These are phyloP conservation scores for Eretmocerus hayati DNA, from an alignment of 2,888 invertebrate genomes.

Conservation along the genomic window DNA sequence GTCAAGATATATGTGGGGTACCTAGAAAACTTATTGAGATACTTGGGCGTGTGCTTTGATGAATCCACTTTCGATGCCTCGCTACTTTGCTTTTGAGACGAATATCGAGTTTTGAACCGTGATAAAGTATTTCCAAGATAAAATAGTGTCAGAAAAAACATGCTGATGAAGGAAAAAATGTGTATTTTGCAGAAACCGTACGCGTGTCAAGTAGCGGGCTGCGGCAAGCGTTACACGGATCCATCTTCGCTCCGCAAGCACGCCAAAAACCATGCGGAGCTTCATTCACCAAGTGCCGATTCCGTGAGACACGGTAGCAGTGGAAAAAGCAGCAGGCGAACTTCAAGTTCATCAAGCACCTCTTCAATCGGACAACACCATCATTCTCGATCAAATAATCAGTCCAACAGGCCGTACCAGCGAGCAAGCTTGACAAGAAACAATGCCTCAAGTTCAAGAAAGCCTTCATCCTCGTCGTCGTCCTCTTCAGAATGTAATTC, in stretches of 20 bases:
- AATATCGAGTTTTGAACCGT: too few relatives aligned
- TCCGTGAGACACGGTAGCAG: background rate
- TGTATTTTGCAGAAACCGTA: conserved; percentile 74
- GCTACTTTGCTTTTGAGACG: too few relatives aligned
- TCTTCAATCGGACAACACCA: conserved; percentile 7
- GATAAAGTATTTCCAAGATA: too few relatives aligned
- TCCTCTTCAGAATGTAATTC: conserved; percentile 18
- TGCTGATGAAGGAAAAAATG: too few relatives aligned
- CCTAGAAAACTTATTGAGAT: too few relatives aligned
- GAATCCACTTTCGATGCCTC: too few relatives aligned
- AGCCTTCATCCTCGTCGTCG: too few relatives aligned
- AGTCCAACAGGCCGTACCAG: background rate
- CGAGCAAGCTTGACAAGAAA: background rate
- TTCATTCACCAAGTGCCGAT: background rate
- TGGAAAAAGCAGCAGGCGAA: conserved; percentile 3
- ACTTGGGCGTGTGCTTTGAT: too few relatives aligned
- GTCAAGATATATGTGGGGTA: too few relatives aligned
- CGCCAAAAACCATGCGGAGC: conserved; percentile 67
- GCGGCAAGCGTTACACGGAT: conserved; percentile 88
- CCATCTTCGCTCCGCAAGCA: conserved; percentile 90
- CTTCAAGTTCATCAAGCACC: conserved; percentile 20
- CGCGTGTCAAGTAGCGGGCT: conserved; percentile 80
- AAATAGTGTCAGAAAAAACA: too few relatives aligned
- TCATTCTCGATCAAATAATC: background rate
- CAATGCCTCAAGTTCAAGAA: background rate